A percentile compares a stretch with the other conserved stretches of the same genome.
Evolutionary conservation across 1,140 invertebrate genomes (phyloP).

Genomic region (Carcinoscorpius rotundicauda): DNA sequence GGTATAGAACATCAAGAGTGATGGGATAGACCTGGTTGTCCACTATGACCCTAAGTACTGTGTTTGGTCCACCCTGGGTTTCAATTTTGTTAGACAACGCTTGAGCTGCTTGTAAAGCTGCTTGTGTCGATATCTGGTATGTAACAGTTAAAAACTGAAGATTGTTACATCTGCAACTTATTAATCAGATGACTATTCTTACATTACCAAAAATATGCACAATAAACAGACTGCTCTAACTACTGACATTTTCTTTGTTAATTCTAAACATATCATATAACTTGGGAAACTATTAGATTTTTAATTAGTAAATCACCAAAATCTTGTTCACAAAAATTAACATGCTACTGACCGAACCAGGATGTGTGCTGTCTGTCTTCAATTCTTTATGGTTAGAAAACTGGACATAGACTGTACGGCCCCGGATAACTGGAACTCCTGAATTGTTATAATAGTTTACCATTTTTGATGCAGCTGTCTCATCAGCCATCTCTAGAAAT

Average conservation of each 20-base stretch:
- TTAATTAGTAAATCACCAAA: neutral
- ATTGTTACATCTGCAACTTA: neutral
- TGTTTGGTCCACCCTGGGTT: conserved; percentile 82
- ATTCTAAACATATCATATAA: no score
- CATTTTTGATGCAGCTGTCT: conserved; percentile 79
- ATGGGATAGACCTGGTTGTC: conserved; percentile 98
- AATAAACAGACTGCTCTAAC: no score
- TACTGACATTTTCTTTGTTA: no score
- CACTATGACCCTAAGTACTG: conserved; percentile 91
- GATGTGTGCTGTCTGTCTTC: conserved; percentile 90
- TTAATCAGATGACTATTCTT: neutral
- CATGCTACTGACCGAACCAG: conserved; percentile 65
- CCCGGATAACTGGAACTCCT: conserved; percentile 69
- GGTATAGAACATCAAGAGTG: conserved; percentile 88
- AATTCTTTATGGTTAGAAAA: conserved; percentile 97
- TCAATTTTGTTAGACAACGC: conserved; percentile 37
- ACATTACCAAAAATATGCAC: no score
- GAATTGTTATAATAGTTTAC: conserved; percentile 84
- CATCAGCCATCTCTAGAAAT: conserved; percentile 94
- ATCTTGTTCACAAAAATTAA: no score
- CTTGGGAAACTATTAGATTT: neutral
- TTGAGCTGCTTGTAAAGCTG: conserved; percentile 53
- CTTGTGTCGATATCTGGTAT: conserved; percentile 61
- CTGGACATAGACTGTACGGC: conserved; percentile 91
- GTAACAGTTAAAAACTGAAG: conserved; percentile 24